These are phyloP conservation scores for Dyspetes luteomarginatus DNA, from an alignment of 2,888 invertebrate species.

Conservation along the genomic window DNA sequence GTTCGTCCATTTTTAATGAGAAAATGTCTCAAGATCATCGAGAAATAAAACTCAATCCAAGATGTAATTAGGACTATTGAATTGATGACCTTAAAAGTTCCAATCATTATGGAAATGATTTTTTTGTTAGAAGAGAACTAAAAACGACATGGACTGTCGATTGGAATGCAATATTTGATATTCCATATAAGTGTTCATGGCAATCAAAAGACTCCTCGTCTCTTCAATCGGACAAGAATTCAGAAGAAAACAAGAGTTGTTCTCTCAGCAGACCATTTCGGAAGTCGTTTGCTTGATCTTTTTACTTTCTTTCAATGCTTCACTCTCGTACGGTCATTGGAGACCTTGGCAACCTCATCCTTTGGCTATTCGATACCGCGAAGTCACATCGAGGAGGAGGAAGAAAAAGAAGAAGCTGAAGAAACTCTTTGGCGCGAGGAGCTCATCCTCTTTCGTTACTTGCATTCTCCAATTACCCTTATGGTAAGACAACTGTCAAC, in stretches of 20 bases:
- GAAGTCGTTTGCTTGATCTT: slow-evolving; percentile 54
- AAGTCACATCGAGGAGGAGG: slow-evolving; percentile 50
- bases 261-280: slow-evolving; percentile 44
- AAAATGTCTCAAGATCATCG: not conserved
- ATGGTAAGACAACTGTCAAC: slow-evolving; percentile 73
- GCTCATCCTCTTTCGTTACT: slow-evolving; percentile 42
- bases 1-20: no score
- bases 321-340: slow-evolving; percentile 22
- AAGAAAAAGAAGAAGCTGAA: slow-evolving; percentile 60
- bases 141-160: not conserved
- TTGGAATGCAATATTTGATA: slow-evolving; percentile 52
- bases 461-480: slow-evolving; percentile 73
- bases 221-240: not conserved
- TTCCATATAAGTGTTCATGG: slow-evolving; percentile 43
- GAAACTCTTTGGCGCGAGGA: slow-evolving; percentile 51
- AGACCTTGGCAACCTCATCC: slow-evolving; percentile 12
- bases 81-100: slow-evolving; percentile 18
- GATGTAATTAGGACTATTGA: slow-evolving; percentile 35
- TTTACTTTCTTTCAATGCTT: slow-evolving; percentile 45
- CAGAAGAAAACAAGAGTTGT: slow-evolving; percentile 57
- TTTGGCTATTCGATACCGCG: slow-evolving; percentile 54
- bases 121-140: not conserved
- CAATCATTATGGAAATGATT: slow-evolving; percentile 56
- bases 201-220: slow-evolving; percentile 23
- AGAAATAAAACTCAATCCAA: not conserved